phyloP scores from a whole-genome alignment of 2,888 invertebrate genomes.

The Osmoderma eremita region DNA sequence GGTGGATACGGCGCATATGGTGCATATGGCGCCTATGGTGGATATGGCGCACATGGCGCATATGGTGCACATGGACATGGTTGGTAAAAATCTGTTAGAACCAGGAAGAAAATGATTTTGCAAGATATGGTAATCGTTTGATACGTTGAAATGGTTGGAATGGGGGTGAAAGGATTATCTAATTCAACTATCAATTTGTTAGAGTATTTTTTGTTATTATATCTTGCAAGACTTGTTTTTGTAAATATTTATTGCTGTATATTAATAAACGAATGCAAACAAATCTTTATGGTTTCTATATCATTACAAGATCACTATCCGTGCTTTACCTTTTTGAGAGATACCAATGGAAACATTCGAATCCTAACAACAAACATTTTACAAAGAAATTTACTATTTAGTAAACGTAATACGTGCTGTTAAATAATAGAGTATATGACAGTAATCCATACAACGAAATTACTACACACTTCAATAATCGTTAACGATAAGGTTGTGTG shows the following conservation, averaged over 20 bases:
- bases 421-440: too few relatives aligned
- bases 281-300: background rate
- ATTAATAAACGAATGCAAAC: conserved; percentile 5
- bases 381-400: too few relatives aligned
- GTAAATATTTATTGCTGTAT: conserved; percentile 18
- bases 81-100: conserved; percentile 44
- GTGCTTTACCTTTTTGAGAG: too few relatives aligned
- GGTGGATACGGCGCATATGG: conserved; percentile 11
- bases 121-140: conserved; percentile 16
- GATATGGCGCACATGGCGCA: background rate
- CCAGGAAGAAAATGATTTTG: background rate
- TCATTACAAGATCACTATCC: too few relatives aligned
- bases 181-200: background rate
- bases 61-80: conserved; percentile 45
- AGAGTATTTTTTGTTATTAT: background rate
- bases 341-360: too few relatives aligned
- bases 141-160: background rate
- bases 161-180: background rate
- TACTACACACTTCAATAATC: too few relatives aligned
- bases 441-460: too few relatives aligned
- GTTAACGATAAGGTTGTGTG: too few relatives aligned
- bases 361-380: too few relatives aligned
- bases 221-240: conserved; percentile 11
- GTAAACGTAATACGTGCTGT: too few relatives aligned
- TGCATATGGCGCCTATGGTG: background rate